Evolutionary conservation across 2,888 invertebrate species (phyloP).

Genomic region (Geophilus truncorum): DNA sequence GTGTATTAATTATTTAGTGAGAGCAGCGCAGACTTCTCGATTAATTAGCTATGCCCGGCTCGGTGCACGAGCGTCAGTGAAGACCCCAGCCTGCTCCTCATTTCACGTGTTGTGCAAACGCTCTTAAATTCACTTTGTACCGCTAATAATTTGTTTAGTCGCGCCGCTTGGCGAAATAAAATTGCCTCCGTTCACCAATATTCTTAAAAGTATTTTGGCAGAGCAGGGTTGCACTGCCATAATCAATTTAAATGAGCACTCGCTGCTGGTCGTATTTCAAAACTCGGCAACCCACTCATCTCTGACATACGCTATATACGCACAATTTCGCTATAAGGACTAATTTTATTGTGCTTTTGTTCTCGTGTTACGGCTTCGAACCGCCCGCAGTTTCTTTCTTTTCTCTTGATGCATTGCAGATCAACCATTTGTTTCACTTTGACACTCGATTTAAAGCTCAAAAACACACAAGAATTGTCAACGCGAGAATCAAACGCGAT

Average conservation of each 20-base stretch:
- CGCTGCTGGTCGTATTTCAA: neutral
- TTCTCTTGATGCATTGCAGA: neutral
- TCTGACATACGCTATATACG: neutral
- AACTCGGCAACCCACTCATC: neutral
- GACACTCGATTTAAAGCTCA: no score
- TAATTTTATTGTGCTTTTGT: no score
- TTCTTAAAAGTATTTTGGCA: neutral
- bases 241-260: neutral
- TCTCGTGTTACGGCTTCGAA: no score
- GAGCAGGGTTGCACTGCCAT: neutral
- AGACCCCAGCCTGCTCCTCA: neutral
- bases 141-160: neutral
- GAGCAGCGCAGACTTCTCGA: neutral
- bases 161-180: neutral
- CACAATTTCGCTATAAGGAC: neutral
- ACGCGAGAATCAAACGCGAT: neutral
- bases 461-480: no score
- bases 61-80: neutral
- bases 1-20: conserved; percentile 8
- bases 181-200: neutral
- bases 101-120: neutral
- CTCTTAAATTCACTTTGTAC: neutral
- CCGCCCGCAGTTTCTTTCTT: neutral
- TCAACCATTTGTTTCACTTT: no score
- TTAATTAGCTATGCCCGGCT: conserved; percentile 19